Conservation (phyloP, 2,113 vertebrate species). For the Physeter macrocephalus region DNA sequence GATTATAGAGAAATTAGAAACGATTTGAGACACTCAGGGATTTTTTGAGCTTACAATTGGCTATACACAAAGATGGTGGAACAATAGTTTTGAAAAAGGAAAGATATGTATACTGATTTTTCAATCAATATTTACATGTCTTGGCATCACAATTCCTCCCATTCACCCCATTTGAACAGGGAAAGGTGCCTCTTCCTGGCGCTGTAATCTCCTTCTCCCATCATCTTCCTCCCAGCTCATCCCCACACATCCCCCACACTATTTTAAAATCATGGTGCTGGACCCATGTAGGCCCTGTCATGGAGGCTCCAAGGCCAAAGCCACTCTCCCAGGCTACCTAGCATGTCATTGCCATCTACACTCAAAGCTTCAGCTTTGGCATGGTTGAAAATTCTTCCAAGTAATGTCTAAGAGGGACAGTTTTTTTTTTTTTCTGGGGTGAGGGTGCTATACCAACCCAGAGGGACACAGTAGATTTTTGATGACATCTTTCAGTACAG, state of each 20-base stretch:
- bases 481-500: background rate
- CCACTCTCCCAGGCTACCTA: background rate
- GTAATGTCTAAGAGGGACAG: background rate
- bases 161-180: background rate
- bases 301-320: background rate
- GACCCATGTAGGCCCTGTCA: background rate
- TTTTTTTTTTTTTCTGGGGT: background rate
- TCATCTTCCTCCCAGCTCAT: background rate
- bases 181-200: background rate
- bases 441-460: background rate
- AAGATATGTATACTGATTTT: background rate
- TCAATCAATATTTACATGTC: background rate
- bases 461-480: background rate
- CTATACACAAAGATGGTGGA: background rate
- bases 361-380: background rate
- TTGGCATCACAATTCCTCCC: background rate
- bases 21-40: background rate
- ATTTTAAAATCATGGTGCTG: background rate
- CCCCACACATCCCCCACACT: background rate
- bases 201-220: background rate
- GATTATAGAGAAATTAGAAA: conserved; percentile 46
- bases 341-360: background rate
- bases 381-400: background rate
- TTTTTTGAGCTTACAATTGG: background rate
- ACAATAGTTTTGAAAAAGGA: background rate